Percentiles rank a stretch among this genome's conserved stretches.
These are phyloP conservation scores for Rhagologus leucostigma DNA, from an alignment of 2,113 vertebrate species.

Conservation along the genomic window DNA sequence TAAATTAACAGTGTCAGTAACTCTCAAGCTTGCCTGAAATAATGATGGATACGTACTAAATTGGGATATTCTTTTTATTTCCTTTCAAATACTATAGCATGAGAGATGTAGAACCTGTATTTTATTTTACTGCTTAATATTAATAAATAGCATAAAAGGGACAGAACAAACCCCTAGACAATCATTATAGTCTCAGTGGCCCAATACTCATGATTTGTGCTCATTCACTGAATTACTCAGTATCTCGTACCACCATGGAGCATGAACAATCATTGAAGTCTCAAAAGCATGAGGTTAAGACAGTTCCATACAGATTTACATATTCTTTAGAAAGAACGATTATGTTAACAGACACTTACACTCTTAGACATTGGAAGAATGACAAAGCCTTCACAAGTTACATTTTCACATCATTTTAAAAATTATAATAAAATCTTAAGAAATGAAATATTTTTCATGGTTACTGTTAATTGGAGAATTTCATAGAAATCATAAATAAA, in stretches of 20 bases:
- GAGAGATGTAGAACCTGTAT: not conserved
- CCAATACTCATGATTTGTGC: not conserved
- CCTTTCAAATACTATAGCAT: not conserved
- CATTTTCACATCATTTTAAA: not conserved
- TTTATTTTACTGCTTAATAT: not conserved
- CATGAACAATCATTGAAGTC: not conserved
- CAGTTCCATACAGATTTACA: not conserved
- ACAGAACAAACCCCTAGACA: not conserved
- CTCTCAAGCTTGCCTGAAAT: not conserved
- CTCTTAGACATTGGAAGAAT: not conserved
- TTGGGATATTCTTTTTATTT: not conserved
- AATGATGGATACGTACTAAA: not conserved
- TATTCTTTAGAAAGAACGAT: not conserved
- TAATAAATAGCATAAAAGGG: not conserved
- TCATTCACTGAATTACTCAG: not conserved
- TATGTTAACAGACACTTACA: not conserved
- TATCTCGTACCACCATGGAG: not conserved
- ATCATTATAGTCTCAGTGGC: not conserved
- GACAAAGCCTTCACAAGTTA: not conserved
- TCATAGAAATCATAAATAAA: not conserved
- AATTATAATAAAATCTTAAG: not conserved
- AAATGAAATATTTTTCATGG: not conserved
- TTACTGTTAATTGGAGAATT: not conserved
- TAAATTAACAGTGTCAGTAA: not conserved
- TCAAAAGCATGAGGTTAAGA: not conserved